Base-by-base conservation (phyloP, 2,888 invertebrate genomes). In the Peribatodes rhomboidaria region DNA sequence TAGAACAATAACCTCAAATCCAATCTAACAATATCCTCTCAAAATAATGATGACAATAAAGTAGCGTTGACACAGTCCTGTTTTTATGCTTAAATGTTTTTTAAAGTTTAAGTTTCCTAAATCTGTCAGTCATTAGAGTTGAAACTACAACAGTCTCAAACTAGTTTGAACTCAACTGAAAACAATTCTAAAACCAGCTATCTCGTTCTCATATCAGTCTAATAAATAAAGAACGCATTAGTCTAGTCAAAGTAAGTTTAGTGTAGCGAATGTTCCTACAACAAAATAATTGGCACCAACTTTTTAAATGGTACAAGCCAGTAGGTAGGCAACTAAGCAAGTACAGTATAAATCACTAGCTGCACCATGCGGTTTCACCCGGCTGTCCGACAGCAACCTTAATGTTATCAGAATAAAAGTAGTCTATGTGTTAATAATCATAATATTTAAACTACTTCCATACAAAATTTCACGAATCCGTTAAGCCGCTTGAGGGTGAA, bases 1-100 rank as follows among this genome's bases (percentile, higher is more conserved):
- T 16, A 59, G 13, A 46, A 1, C 27, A 3, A 44, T 49, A 49
- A 47, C 47, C n/a, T n/a, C n/a, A n/a, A n/a, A n/a, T n/a, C 27
- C 27, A 4, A 27, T 6, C 27, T 27, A 27, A 27, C 27, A 6
- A 49, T 31, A 49, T 31, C 9, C 14, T 31, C 31, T 46, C 46
- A 46, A 27, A 46, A 46, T n/a, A 31, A 31, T 4, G 22, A 44
- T 44, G 13, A 18, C 8, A n/a, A 14, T n/a, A 47, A 7, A 27
- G 8, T 20, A 1, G 20, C 46, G 22, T 6, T n/a, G 7, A 8
- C 8, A 22, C 8, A 46, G 46, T 22, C 46, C 13, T 11, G n/a
- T 1, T n/a, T 2, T 22, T 22, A 20, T 44, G 22, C 11, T 18
- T 20, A 44, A 20, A 7, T 20, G 8, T 20, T 44, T 11, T 44